Evolutionary conservation across 1,140 invertebrate species (phyloP).

Genomic region (Palaemon carinicauda): DNA sequence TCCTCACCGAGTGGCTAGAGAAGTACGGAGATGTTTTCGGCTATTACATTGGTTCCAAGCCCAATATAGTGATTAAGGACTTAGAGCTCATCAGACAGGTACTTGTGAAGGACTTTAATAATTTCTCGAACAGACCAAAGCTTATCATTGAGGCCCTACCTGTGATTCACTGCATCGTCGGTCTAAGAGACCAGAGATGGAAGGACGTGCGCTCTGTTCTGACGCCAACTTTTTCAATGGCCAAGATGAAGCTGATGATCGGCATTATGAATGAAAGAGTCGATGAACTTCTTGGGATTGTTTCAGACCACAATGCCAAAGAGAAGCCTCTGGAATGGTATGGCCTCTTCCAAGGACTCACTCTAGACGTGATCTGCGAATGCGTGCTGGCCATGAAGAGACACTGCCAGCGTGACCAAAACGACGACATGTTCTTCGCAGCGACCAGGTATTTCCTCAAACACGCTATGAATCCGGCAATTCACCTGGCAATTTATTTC

Average conservation of each 20-base stretch:
- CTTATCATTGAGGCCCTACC: conserved; percentile 62
- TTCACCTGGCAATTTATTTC: conserved; percentile 63
- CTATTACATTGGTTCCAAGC: conserved; percentile 63
- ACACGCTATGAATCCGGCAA: conserved; percentile 62
- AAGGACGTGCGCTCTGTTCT: conserved; percentile 67
- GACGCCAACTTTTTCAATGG: conserved; percentile 68
- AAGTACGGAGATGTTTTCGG: conserved; percentile 64
- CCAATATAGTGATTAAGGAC: conserved; percentile 63
- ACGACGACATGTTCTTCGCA: conserved; percentile 63
- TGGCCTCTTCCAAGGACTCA: conserved; percentile 63
- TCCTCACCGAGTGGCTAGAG: conserved; percentile 62
- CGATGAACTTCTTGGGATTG: conserved; percentile 60
- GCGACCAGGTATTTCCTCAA: conserved; percentile 63
- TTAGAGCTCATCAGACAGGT: conserved; percentile 63
- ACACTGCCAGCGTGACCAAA: conserved; percentile 64
- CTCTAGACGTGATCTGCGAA: conserved; percentile 67
- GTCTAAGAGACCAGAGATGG: conserved; percentile 65
- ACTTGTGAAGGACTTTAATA: conserved; percentile 62
- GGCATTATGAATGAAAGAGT: conserved; percentile 63
- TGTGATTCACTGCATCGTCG: conserved; percentile 62
- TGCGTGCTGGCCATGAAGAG: conserved; percentile 67
- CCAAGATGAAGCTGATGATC: conserved; percentile 67
- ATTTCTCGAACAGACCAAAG: conserved; percentile 63
- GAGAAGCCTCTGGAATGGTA: conserved; percentile 61
- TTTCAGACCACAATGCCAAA: conserved; percentile 52